Base-by-base conservation (phyloP, 2,113 vertebrate species). In the Leptocoma aspasia region DNA sequence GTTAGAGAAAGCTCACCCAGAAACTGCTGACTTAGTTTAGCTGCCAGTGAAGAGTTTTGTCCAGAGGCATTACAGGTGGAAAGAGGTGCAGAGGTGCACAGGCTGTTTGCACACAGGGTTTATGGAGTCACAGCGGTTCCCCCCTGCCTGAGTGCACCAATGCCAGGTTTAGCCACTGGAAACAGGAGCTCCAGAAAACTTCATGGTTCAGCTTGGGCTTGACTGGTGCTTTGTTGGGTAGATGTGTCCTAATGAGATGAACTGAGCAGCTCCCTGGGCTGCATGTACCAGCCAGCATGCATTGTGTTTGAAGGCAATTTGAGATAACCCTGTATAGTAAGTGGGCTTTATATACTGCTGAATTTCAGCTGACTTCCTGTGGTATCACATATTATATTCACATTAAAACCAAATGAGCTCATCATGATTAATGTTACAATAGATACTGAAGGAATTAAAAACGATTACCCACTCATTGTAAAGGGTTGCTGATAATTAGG, bases 401-500 rank as follows among this genome's bases (percentile, higher is more conserved):
- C 93, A 95, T 96, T 97, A 95, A 96, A 96, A 82, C 88, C 86
- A 94, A 97, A 96, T 95, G 95, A 98, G 57, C 59, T 97, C 91
- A 96, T 96, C 76, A 23, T 96, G 96, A 98, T 96, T 97, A 97
- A 97, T 94, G 75, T 73, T 95, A 72, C 39, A 94, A 61, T 90
- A 93, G 96, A 97, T 94, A 72, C 85, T 91, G 92, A 89, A 97
- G 82, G 97, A 97, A 98, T 97, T 96, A 97, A 95, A 96, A 94
- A 80, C 14, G 30, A 97, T 98, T 98, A 97, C 86, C 95, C 92
- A 90, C 90, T 97, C 93, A 94, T 89, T 95, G 94, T 95, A 96
- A 94, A 97, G 91, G 60, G 88, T 85, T 95, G 89, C 95, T 97
- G 89, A 95, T 97, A 98, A 98, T 98, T 97, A 97, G 76, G 96